Conservation (phyloP, 2,113 vertebrate species). For the Macroglossus sobrinus region DNA sequence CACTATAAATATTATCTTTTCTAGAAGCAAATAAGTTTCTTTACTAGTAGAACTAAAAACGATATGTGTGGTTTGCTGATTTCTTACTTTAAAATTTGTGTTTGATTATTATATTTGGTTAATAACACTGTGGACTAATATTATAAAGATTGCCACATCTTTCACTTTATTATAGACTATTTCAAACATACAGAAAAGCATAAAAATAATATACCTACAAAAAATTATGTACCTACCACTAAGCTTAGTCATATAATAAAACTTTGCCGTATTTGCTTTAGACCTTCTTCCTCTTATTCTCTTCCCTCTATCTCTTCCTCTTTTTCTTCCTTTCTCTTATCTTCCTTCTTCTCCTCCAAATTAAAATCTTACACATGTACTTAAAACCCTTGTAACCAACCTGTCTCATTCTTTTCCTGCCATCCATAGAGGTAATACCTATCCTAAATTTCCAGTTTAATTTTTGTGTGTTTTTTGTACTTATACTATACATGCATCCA, state of each 20-base stretch:
- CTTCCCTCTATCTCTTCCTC: background rate
- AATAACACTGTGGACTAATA: background rate
- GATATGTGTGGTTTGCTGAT: background rate
- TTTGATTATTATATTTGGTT: conserved; percentile 10
- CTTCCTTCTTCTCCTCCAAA: background rate
- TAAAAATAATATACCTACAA: background rate
- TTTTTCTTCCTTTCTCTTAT: background rate
- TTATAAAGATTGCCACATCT: background rate
- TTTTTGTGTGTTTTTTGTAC: background rate
- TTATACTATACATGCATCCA: background rate
- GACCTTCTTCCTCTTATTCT: background rate
- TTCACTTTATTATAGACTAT: background rate
- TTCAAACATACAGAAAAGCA: background rate
- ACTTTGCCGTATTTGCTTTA: background rate
- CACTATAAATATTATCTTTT: background rate
- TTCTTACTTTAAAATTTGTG: background rate
- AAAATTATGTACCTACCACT: background rate
- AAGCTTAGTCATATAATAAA: background rate
- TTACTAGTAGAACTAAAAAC: background rate
- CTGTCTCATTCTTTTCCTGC: background rate
- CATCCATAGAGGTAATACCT: background rate
- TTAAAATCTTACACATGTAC: background rate
- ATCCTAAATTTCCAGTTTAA: background rate
- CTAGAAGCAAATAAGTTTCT: background rate
- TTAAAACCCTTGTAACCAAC: background rate